Conservation (phyloP, 2,797 vertebrate genomes). For the Hemitrygon akajei region DNA sequence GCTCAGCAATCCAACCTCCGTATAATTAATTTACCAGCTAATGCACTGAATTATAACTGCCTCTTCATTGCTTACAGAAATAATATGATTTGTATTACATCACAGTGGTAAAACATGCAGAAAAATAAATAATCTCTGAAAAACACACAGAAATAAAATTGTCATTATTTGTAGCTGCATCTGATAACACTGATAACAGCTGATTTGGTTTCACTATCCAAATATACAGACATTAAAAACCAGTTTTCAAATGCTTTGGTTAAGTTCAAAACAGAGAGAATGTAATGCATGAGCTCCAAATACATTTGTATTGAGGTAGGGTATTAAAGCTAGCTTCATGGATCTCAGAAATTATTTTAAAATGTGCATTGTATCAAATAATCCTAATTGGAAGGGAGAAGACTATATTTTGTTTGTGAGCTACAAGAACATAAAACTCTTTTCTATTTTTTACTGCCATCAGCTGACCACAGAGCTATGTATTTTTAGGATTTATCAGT, state of each 20-base stretch:
- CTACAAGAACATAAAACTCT: not conserved
- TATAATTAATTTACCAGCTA: not conserved
- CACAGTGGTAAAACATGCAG: not conserved
- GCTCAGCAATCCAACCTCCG: too few species aligned
- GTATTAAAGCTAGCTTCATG: not conserved
- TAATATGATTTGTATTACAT: not conserved
- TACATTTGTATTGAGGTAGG: not conserved
- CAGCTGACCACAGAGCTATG: not conserved
- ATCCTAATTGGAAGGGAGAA: not conserved
- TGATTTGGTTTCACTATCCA: not conserved
- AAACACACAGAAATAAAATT: not conserved
- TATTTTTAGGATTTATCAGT: not conserved
- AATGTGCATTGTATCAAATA: not conserved
- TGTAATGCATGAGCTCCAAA: not conserved
- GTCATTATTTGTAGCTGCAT: not conserved
- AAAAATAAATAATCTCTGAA: slow-evolving; percentile 19
- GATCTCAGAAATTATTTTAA: not conserved
- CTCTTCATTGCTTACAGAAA: not conserved
- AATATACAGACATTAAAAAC: not conserved
- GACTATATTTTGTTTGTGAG: not conserved
- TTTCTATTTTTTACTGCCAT: not conserved
- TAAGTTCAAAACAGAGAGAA: not conserved
- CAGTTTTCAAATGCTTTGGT: not conserved
- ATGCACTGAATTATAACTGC: not conserved
- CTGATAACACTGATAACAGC: not conserved